phyloP scores from a whole-genome alignment of 2,113 vertebrate genomes.

The Triplophysa tibetana region DNA sequence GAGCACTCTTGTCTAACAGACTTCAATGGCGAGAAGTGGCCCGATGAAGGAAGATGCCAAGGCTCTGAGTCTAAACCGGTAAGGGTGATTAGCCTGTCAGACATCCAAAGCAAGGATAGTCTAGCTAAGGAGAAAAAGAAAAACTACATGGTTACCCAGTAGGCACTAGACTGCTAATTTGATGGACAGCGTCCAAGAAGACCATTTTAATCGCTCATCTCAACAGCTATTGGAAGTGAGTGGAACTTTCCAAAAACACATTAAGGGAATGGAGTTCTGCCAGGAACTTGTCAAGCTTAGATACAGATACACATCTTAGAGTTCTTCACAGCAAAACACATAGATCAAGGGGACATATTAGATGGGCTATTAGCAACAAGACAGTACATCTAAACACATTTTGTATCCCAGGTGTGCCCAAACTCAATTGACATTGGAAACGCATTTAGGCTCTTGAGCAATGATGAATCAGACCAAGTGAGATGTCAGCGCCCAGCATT shows the following conservation, averaged over 20 bases:
- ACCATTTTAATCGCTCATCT: conserved; percentile 26
- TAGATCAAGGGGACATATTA: conserved; percentile 1
- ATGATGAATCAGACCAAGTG: background rate
- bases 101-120: no score
- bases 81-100: no score
- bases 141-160: background rate
- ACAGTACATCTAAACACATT: conserved; percentile 10
- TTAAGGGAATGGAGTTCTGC: conserved; percentile 29
- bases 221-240: conserved; percentile 15
- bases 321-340: conserved; percentile 5
- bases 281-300: conserved; percentile 38
- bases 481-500: conserved; percentile 4
- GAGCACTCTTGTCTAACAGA: background rate
- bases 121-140: no score
- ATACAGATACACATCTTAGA: conserved; percentile 23
- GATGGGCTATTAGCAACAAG: conserved; percentile 8
- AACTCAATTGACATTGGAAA: background rate
- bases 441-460: background rate
- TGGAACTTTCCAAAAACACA: conserved; percentile 38
- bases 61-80: no score
- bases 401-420: conserved; percentile 16
- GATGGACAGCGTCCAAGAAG: conserved; percentile 8
- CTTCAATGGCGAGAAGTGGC: background rate
- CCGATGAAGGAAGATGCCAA: no score
- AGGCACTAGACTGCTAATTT: conserved; percentile 21